Evolutionary conservation across 2,888 invertebrate genomes (phyloP).

Genomic region (Rhopalosiphum nymphaeae): DNA sequence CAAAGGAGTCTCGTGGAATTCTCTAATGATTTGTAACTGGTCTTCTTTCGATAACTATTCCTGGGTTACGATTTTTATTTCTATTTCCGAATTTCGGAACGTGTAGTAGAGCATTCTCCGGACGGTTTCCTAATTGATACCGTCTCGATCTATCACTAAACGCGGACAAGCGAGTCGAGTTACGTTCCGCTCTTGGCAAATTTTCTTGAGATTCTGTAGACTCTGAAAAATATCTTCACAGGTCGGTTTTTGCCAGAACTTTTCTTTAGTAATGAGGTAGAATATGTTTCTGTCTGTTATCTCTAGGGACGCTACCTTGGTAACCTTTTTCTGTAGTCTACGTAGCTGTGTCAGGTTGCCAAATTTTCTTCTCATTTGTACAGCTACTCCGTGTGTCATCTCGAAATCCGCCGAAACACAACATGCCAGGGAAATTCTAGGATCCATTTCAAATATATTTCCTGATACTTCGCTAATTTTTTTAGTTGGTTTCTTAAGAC

Average conservation of each 20-base stretch:
- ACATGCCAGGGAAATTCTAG: background rate
- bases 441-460: background rate
- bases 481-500: background rate
- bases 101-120: background rate
- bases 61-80: background rate
- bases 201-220: background rate
- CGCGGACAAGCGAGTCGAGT: background rate
- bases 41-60: background rate
- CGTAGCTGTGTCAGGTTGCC: background rate
- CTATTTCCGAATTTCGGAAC: background rate
- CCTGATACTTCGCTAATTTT: background rate
- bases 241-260: background rate
- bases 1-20: background rate
- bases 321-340: background rate
- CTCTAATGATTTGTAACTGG: background rate
- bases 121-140: background rate
- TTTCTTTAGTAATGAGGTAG: background rate
- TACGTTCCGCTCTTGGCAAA: background rate
- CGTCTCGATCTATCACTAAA: background rate
- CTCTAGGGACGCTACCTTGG: background rate
- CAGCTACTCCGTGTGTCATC: background rate
- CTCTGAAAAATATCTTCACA: background rate
- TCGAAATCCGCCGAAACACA: background rate
- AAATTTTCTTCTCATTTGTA: conserved; percentile 10
- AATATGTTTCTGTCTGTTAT: background rate